Base-by-base conservation (phyloP, 30 jellyfish, hydroid and myxozoan genomes). In the Hydractinia echinata region DNA sequence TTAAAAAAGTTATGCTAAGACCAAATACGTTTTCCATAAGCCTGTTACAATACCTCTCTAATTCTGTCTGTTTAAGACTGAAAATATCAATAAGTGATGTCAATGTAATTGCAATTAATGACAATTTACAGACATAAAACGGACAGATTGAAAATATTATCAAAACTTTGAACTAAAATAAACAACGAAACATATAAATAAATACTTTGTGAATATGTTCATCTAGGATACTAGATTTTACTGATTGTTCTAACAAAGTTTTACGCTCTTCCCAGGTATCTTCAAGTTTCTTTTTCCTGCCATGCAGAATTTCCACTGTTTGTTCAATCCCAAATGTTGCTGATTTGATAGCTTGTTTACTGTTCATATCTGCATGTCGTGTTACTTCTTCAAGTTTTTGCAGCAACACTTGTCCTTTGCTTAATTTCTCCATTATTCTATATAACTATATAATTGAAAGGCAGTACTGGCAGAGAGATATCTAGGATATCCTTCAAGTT, bases 281-380 rank as follows among this genome's bases (percentile, higher is more conserved):
- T 77, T 90, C 97, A 71, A 90, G 82, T 76, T 90, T 90, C 15
- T 89, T 53, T 67, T 91, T 66, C 51, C 97, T 78, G 16, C 87
- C 89, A 51, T 85, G 92, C 74, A 90, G 72, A 5, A 87, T 89
- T 77, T 90, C 97, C 64, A 90, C 68, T 16, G 97, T 90, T 67
- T 88, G 91, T 80, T 90, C 97, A 30, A 90, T 85, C 10, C 95
- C 95, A 81, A 76, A 85, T 70, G 92, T 82, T 10, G 97, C 97
- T 5, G 97, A 90, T 66, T 85, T 81, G 16, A 87, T 86, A 7
- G 97, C 95, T 54, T 85, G 92, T 72, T 88, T 79, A 66, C 97
- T 74, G 79, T 90, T 90, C 21, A 90, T 79, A 39, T 87, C 97
- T 61, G 97, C 97, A 20, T 89, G 83, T 69, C 79, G 76, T 51